Conservation (phyloP, 2,113 vertebrate species). For the Bettongia penicillata region DNA sequence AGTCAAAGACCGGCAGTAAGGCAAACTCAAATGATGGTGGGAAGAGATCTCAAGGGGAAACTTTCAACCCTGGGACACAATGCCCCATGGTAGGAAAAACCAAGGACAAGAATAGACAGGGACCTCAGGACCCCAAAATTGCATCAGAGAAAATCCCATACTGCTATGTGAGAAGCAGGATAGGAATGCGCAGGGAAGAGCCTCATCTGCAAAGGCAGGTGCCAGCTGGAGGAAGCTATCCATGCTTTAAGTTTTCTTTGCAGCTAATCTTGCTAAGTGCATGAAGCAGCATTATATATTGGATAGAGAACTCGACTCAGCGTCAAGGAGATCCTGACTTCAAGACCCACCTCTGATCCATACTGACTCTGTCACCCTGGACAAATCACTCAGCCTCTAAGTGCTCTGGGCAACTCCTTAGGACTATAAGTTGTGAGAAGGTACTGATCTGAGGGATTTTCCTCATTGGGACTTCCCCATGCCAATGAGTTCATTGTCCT, state of each 20-base stretch:
- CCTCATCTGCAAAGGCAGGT: too few species aligned
- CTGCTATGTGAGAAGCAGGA: neutral
- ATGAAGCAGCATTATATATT: neutral
- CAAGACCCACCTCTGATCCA: neutral
- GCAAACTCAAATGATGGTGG: neutral
- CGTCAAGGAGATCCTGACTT: neutral
- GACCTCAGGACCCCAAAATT: neutral
- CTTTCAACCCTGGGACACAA: neutral
- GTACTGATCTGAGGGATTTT: neutral
- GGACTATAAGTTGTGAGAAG: neutral
- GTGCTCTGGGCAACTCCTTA: neutral
- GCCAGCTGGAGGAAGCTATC: neutral
- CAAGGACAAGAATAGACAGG: neutral
- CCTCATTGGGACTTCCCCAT: neutral
- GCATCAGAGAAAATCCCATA: neutral
- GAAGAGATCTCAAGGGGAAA: neutral
- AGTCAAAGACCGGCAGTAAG: neutral
- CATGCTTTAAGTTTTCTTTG: neutral
- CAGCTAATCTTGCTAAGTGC: neutral
- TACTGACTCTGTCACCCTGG: neutral
- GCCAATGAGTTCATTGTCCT: neutral
- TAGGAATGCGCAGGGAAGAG: neutral
- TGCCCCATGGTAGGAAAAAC: neutral
- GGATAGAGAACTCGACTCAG: neutral
- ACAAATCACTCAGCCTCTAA: neutral